Evolutionary conservation across 1,140 invertebrate species (phyloP), one percentile per base, ranked within the genome.

Genomic region (Diachasma alloeum): DNA sequence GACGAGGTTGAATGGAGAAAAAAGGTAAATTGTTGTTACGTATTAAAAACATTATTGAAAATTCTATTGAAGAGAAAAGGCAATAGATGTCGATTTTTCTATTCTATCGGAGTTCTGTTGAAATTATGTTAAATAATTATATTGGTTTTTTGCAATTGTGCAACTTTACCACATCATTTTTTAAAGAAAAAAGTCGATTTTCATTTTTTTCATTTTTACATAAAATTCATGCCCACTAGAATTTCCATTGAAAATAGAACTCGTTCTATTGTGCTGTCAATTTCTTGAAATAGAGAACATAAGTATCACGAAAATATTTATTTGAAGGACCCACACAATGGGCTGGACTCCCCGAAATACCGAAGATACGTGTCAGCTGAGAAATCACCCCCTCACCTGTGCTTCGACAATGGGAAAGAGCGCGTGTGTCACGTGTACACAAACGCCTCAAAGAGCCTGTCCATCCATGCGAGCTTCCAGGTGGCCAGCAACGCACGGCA

Each of bases 381-480:
- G 39, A 84, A 89, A 17, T 31, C 26, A 69, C 91, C 92, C n/a
- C 93, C 93, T 2, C 93, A 93, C 82, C 78, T 94, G 1, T 94
- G 93, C 78, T 90, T 91, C 72, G 90, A 87, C 5, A 85, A 88
- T 56, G 87, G 86, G 59, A 89, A 89, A 42, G 83, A 88, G 22
- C 87, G 87, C 0, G 81, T 92, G 63, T 94, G 93, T 77, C 90
- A 93, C 69, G 93, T 93, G 36, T 93, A 92, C 84, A 93, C 93
- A 70, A 87, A 91, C 42, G 90, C 91, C 74, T 89, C 90, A 0
- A 86, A 85, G n/a, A 87, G 86, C 13, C 82, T 93, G 59, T 78
- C 88, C 0, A 84, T 93, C 6, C 91, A 91, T 44, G 88, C 92
- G 4, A 91, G 90, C 3, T 79, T 93, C 13, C 81, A 86, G 17